Evolutionary conservation across 2,888 invertebrate genomes (phyloP).

Genomic region (Orchesellides sinensis): DNA sequence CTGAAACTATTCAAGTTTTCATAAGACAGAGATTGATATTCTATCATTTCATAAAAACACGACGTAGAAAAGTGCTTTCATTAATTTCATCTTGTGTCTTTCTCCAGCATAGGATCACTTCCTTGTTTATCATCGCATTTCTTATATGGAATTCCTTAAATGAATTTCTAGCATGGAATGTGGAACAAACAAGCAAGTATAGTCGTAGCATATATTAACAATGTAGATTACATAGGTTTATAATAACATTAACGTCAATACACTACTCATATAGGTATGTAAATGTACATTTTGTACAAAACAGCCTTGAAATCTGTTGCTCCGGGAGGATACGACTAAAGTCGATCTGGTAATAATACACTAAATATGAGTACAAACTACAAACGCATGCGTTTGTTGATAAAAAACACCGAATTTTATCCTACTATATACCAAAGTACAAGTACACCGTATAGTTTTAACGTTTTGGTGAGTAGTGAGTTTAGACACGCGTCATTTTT

Average conservation of each 20-base stretch:
- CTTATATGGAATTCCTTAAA: too few relatives aligned
- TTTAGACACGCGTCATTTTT: too few relatives aligned
- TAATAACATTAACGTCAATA: neutral
- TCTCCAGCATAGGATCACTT: neutral
- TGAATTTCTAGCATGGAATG: too few relatives aligned
- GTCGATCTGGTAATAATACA: neutral
- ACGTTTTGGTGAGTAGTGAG: too few relatives aligned
- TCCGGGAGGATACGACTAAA: slow-evolving; percentile 23
- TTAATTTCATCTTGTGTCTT: too few relatives aligned
- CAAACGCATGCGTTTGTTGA: neutral
- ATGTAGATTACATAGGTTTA: neutral
- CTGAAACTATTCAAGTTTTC: too few relatives aligned
- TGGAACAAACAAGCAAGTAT: too few relatives aligned
- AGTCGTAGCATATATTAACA: neutral
- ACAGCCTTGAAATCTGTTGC: slow-evolving; percentile 32
- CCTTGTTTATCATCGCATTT: neutral
- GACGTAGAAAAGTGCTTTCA: too few relatives aligned
- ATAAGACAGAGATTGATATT: too few relatives aligned
- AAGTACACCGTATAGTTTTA: too few relatives aligned
- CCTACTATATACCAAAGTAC: neutral
- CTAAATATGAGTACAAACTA: neutral
- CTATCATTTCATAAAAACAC: too few relatives aligned
- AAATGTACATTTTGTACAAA: too few relatives aligned
- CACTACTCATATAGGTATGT: neutral
- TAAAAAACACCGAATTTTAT: neutral